Evolutionary conservation across 2,113 vertebrate genomes (phyloP), one percentile per base, ranked within the genome.

Genomic region (Rana temporaria): DNA sequence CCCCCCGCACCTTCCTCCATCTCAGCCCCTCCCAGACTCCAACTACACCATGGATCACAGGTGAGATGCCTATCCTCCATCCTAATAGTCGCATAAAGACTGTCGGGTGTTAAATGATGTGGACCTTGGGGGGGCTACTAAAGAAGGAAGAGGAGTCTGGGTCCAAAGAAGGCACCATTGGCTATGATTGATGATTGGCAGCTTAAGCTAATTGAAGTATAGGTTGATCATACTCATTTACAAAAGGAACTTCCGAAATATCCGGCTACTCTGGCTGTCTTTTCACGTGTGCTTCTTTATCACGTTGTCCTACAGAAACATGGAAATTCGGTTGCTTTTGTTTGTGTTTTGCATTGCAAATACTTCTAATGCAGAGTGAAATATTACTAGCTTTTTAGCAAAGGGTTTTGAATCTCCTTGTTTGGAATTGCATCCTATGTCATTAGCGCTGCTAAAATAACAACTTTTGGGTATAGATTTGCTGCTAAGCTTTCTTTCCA

Each of bases 111-210:
- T 48, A 48, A 48, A 48, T 48, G 42, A 11, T 48, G 14, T 48
- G 26, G 26, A 30, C 1, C 26, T 30, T 30, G 26, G 26, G 26
- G 26, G 26, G 26, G 26, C 26, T 30, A 42, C 38, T 42, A 9
- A 5, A 5, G 38, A 42, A 8, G 12, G 3, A 11, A 14, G 11
- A 14, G 42, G 9, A 2, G 14, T 14, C 14, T 48, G 12, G 42
- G 42, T 48, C 12, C 8, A 11, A 48, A 48, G 6, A 48, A 48
- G 12, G 42, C 42, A 48, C 42, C 42, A 1, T 12, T 48, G 11
- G 42, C 95, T 24, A 95, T 98, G 93, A n/a, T n/a, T n/a, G n/a
- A n/a, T n/a, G n/a, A 96, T 97, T 90, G 95, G 97, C 94, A 96
- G 96, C 96, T 98, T 92, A 90, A 19, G 24, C 18, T 32, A 32